Evolutionary conservation across 2,113 vertebrate genomes (phyloP).

Genomic region (Amblyopsis rosae): DNA sequence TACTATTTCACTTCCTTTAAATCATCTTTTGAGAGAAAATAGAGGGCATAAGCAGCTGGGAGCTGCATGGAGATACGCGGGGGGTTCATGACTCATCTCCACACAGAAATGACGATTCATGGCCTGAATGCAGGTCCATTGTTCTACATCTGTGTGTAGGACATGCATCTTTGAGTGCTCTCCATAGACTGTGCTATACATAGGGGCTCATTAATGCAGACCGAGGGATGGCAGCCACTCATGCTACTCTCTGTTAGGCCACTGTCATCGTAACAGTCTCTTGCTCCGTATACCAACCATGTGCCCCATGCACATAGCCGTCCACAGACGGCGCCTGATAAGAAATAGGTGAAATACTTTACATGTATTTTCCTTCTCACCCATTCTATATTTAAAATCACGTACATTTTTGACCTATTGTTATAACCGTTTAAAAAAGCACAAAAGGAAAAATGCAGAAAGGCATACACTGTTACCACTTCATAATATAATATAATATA

Average conservation of each 20-base stretch:
- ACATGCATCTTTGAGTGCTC: conserved; percentile 3
- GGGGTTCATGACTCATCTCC: too few species aligned
- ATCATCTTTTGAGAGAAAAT: too few species aligned
- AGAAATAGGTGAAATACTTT: conserved; percentile 7
- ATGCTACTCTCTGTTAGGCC: conserved; percentile 44
- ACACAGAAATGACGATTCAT: background rate
- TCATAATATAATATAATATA: background rate
- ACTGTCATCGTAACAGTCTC: background rate
- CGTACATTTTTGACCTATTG: background rate
- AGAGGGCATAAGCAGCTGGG: too few species aligned
- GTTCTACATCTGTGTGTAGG: background rate
- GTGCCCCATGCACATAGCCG: conserved; percentile 42
- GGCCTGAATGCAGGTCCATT: conserved; percentile 4
- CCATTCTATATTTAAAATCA: background rate
- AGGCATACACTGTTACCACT: background rate
- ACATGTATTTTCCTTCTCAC: background rate
- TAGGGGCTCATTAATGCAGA: conserved; percentile 49
- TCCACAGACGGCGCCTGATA: conserved; percentile 37
- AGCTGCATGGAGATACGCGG: too few species aligned
- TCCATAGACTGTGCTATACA: too few species aligned
- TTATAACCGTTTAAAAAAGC: too few species aligned
- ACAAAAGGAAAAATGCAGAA: too few species aligned
- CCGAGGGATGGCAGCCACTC: conserved; percentile 26
- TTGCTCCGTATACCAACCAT: conserved; percentile 34
- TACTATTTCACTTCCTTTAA: too few species aligned